A percentile compares a stretch with the other conserved stretches of the same genome.
Conservation (phyloP, 2,113 vertebrate species). For the Thalassarche chlororhynchos region DNA sequence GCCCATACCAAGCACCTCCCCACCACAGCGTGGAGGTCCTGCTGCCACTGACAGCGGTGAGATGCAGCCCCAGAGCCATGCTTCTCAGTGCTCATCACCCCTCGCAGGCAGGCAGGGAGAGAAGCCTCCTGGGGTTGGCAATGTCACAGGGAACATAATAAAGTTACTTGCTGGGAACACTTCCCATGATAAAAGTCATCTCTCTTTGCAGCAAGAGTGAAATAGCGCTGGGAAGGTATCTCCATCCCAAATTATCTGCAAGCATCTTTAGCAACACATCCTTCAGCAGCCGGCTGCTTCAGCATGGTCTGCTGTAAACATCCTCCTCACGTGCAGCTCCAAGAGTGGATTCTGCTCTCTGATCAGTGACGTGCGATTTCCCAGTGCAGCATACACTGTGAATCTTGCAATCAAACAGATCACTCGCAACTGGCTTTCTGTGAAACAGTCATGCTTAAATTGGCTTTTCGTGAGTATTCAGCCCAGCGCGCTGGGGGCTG, state of each 20-base stretch:
- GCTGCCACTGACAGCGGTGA: accelerated
- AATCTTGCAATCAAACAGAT: not conserved
- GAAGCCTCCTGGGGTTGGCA: not conserved
- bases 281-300: not conserved
- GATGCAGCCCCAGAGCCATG: not conserved
- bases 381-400: not conserved
- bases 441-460: accelerated
- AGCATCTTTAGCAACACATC: not conserved
- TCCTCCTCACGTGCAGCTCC: not conserved
- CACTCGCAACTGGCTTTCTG: not conserved
- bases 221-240: not conserved
- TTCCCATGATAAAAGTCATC: not conserved
- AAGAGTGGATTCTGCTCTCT: not conserved
- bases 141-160: not conserved
- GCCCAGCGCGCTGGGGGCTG: accelerated
- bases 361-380: accelerated
- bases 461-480: not conserved
- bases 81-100: not conserved
- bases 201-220: not conserved
- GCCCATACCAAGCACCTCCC: not conserved
- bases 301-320: not conserved
- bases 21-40: not conserved
- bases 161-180: not conserved
- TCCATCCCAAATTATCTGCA: not conserved
- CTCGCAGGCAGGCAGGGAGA: not conserved